A percentile compares a stretch with the other conserved stretches of the same genome.
Evolutionary conservation across 2,797 vertebrate genomes (phyloP).

Genomic region (Spheniscus humboldti): DNA sequence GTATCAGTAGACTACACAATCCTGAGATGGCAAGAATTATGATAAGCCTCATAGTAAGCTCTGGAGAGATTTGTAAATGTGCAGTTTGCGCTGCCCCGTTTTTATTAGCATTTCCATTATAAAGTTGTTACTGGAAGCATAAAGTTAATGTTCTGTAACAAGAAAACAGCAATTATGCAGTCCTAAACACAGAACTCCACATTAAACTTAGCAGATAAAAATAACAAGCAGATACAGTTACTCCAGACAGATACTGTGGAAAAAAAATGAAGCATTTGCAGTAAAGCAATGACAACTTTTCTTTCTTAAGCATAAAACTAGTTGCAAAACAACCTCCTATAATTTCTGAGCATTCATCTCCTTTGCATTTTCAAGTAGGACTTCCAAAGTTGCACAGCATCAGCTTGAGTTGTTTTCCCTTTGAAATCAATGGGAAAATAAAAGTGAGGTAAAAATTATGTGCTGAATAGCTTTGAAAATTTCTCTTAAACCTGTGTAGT

Average conservation of each 20-base stretch:
- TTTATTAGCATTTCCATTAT: constrained; percentile 57
- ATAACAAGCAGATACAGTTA: constrained; percentile 3
- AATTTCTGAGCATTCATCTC: not conserved
- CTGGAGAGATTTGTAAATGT: constrained; percentile 21
- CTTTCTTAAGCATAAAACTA: not conserved
- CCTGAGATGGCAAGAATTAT: constrained; percentile 35
- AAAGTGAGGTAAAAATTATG: not conserved
- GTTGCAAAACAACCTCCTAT: not conserved
- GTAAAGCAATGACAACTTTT: not conserved
- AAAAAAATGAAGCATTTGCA: not conserved
- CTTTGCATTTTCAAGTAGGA: not conserved
- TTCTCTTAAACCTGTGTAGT: not conserved
- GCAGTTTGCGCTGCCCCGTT: not conserved
- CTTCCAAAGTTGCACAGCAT: not conserved
- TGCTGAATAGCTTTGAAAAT: not conserved
- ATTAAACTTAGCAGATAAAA: constrained; percentile 30
- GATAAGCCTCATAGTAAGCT: constrained; percentile 12
- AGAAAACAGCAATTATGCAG: constrained; percentile 19
- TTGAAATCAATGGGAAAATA: not conserved
- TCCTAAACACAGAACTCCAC: not conserved
- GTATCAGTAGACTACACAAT: not conserved
- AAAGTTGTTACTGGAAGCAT: constrained; percentile 42
- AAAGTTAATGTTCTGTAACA: constrained; percentile 55
- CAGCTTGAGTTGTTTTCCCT: not conserved
- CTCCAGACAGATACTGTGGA: not conserved